These are phyloP conservation scores for Anas georgica DNA, from an alignment of 2,797 vertebrate species.

Conservation along the genomic window DNA sequence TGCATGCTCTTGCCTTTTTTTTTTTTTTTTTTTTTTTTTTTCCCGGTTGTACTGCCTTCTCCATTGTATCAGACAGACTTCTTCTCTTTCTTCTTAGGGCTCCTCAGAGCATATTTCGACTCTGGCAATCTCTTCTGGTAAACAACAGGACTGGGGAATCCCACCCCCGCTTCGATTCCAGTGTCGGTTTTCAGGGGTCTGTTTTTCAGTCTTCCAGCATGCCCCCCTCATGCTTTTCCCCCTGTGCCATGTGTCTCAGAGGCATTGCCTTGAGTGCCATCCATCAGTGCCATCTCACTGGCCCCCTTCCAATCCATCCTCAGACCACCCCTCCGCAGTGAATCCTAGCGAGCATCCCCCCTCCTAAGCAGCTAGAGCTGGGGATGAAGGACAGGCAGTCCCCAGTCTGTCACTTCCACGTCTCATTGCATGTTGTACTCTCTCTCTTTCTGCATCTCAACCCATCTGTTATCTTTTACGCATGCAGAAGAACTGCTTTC, in stretches of 20 bases:
- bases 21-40: background rate
- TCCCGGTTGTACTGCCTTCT: background rate
- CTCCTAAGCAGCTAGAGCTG: background rate
- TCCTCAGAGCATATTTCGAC: background rate
- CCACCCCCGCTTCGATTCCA: background rate
- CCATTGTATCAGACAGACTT: background rate
- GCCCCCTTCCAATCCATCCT: background rate
- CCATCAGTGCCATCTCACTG: background rate
- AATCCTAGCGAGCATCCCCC: background rate
- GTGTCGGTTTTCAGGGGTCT: background rate
- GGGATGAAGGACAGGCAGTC: background rate
- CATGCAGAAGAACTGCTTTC: background rate
- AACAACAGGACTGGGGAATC: background rate
- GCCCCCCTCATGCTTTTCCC: background rate
- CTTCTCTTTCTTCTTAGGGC: background rate
- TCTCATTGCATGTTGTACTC: constrained; percentile 1
- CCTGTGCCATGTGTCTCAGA: background rate
- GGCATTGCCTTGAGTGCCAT: background rate
- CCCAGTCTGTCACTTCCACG: constrained; percentile 11
- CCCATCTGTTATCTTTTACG: background rate
- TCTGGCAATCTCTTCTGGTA: background rate
- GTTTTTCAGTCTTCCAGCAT: background rate
- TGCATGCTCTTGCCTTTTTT: background rate
- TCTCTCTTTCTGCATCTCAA: background rate
- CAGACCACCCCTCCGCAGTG: background rate